Evolutionary conservation across 2,113 vertebrate species (phyloP).

Genomic region (Orycteropus afer): DNA sequence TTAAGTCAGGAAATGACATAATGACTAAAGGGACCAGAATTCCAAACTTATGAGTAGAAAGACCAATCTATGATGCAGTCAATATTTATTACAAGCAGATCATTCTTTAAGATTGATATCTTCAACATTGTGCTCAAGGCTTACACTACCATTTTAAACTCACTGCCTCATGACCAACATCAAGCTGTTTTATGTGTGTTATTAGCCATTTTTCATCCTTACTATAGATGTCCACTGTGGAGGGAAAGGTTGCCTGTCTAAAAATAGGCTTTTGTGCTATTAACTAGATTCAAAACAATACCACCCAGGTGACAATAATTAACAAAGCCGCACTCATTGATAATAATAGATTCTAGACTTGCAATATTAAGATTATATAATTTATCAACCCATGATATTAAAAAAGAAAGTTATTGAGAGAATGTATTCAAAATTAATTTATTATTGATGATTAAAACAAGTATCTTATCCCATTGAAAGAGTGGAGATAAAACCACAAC

Average conservation of each 20-base stretch:
- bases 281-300: not conserved
- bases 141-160: slow-evolving; percentile 7
- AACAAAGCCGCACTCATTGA: not conserved
- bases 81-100: slow-evolving; percentile 57
- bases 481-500: not conserved
- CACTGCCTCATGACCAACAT: slow-evolving; percentile 12
- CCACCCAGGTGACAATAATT: not conserved
- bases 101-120: slow-evolving; percentile 34
- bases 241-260: not conserved
- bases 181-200: not conserved
- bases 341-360: not conserved
- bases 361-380: not conserved
- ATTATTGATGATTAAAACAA: not conserved
- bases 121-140: not conserved
- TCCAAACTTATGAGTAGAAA: not conserved
- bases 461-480: not conserved
- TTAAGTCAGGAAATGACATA: slow-evolving; percentile 31
- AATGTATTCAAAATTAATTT: not conserved
- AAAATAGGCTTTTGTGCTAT: not conserved
- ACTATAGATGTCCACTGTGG: not conserved
- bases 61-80: not conserved
- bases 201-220: not conserved
- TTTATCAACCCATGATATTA: not conserved
- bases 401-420: not conserved
- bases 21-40: not conserved